Conservation (phyloP, 2,113 vertebrate genomes). For the Paracanthobrama guichenoti region DNA sequence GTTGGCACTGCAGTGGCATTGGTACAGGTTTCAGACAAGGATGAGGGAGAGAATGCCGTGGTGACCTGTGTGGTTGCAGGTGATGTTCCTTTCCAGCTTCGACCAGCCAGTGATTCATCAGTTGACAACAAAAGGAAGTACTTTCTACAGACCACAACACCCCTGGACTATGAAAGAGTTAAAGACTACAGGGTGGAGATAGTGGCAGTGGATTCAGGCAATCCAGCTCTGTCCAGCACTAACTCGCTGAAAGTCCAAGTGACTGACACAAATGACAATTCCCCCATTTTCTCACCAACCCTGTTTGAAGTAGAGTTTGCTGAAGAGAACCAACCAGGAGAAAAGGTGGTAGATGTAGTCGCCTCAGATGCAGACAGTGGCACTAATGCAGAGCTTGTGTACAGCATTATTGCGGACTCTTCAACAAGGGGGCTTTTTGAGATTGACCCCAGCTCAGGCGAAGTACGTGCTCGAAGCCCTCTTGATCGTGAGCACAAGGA, state of each 20-base stretch:
- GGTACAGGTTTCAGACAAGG: slow-evolving; percentile 97
- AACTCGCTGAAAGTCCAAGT: slow-evolving; percentile 97
- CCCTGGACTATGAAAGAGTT: slow-evolving; percentile 89
- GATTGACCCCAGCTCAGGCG: slow-evolving; percentile 87
- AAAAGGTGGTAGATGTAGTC: slow-evolving; percentile 87
- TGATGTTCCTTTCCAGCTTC: slow-evolving; percentile 93
- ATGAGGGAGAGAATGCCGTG: slow-evolving; percentile 95
- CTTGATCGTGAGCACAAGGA: slow-evolving; percentile 93
- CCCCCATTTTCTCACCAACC: slow-evolving; percentile 90
- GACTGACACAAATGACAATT: slow-evolving; percentile 93
- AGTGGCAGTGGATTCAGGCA: slow-evolving; percentile 94
- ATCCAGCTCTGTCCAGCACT: slow-evolving; percentile 95
- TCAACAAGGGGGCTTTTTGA: slow-evolving; percentile 89
- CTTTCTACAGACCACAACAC: slow-evolving; percentile 96
- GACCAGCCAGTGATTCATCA: slow-evolving; percentile 90
- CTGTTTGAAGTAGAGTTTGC: slow-evolving; percentile 90
- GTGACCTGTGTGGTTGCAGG: slow-evolving; percentile 97
- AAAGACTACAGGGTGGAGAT: slow-evolving; percentile 93
- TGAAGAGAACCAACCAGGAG: slow-evolving; percentile 90
- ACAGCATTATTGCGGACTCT: slow-evolving; percentile 86
- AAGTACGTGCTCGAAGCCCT: slow-evolving; percentile 88
- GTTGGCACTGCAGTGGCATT: slow-evolving; percentile 93
- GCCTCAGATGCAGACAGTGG: slow-evolving; percentile 93
- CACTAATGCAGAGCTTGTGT: slow-evolving; percentile 90
- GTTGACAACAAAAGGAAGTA: slow-evolving; percentile 97